Percentiles rank a stretch among this genome's conserved stretches.
These are phyloP conservation scores for Steromphala cineraria DNA, from an alignment of 2,888 invertebrate genomes.

Conservation along the genomic window DNA sequence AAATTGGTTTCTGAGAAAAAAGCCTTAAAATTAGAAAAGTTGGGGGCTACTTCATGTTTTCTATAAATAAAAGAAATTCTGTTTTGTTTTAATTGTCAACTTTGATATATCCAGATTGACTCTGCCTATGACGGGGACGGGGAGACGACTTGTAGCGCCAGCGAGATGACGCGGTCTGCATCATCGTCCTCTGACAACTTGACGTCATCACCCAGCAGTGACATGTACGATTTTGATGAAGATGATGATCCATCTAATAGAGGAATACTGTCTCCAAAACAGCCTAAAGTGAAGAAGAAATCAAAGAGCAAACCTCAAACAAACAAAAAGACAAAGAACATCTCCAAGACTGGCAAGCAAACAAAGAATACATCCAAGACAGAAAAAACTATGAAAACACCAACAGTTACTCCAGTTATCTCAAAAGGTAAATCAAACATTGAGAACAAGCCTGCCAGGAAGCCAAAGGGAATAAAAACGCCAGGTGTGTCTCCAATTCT, in stretches of 20 bases:
- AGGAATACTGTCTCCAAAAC: background rate
- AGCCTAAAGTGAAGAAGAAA: conserved; percentile 1
- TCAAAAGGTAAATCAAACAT: background rate
- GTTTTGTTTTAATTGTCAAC: too few species aligned
- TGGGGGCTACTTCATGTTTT: too few species aligned
- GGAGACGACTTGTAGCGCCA: conserved; percentile 9
- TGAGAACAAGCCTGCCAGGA: background rate
- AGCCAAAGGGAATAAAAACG: background rate
- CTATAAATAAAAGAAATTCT: background rate
- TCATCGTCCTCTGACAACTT: background rate
- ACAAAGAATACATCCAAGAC: background rate
- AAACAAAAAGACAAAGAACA: background rate
- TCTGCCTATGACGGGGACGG: conserved; percentile 20
- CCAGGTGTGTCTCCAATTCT: background rate
- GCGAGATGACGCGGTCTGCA: background rate
- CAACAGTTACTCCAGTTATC: background rate
- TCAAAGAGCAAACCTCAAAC: background rate
- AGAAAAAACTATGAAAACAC: background rate
- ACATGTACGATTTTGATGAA: conserved; percentile 24
- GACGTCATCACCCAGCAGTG: background rate
- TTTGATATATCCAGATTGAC: background rate
- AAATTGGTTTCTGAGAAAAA: too few species aligned
- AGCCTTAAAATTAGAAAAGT: too few species aligned
- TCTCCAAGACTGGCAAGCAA: background rate
- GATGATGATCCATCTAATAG: background rate